phyloP scores from a whole-genome alignment of 1,140 invertebrate genomes.

The Orussus abietinus region DNA sequence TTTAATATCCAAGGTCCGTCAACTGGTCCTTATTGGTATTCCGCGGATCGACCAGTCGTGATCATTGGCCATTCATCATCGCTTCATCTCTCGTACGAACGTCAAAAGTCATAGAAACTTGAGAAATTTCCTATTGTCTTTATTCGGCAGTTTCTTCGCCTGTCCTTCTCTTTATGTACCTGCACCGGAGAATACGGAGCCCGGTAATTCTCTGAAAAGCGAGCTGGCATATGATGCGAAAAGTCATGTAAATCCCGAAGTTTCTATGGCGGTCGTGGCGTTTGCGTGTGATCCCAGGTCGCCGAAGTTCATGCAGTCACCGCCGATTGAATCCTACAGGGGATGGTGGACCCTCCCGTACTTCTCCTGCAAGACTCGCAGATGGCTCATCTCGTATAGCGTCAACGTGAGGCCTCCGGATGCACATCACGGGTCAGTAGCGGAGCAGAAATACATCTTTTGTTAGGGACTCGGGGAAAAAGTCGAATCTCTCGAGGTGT shows the following conservation, averaged over 20 bases:
- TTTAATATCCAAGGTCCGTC: no score
- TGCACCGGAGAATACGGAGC: no score
- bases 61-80: constrained; percentile 34
- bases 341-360: constrained; percentile 81
- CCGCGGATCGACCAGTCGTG: constrained; percentile 3
- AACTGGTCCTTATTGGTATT: no score
- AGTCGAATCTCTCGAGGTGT: no score
- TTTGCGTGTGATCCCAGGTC: constrained; percentile 52
- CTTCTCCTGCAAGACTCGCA: constrained; percentile 66
- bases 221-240: constrained; percentile 6
- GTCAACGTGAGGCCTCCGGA: constrained; percentile 63
- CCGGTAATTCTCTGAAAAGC: no score
- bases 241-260: no score
- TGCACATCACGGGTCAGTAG: constrained; percentile 57
- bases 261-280: constrained; percentile 37
- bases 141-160: no score
- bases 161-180: no score
- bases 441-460: no score
- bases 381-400: constrained; percentile 77
- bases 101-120: constrained; percentile 37
- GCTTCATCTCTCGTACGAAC: constrained; percentile 28
- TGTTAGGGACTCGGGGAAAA: no score
- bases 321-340: constrained; percentile 61
- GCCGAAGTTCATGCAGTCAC: constrained; percentile 68
- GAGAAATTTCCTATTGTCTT: constrained; percentile 11